phyloP scores from a whole-genome alignment of 2,113 vertebrate genomes.

The Seriola aureovittata region DNA sequence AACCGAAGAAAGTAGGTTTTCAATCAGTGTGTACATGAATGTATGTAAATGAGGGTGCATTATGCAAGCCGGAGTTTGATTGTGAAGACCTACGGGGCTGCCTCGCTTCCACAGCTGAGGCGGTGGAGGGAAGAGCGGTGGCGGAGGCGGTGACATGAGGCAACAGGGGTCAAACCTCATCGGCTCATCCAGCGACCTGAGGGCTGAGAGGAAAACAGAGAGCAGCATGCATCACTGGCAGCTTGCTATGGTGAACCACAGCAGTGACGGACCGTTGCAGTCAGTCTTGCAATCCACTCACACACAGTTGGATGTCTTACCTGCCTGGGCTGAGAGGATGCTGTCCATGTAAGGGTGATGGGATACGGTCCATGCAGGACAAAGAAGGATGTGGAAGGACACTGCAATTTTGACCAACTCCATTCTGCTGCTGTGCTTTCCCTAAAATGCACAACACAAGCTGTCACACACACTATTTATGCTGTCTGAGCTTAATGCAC shows the following conservation, averaged over 20 bases:
- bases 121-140: conserved; percentile 91
- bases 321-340: conserved; percentile 85
- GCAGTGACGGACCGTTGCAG: background rate
- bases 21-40: background rate
- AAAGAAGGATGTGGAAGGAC: conserved; percentile 87
- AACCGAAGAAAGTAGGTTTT: background rate
- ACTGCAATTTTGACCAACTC: conserved; percentile 79
- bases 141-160: conserved; percentile 88
- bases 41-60: background rate
- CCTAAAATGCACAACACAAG: conserved; percentile 29
- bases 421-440: conserved; percentile 82
- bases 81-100: conserved; percentile 83
- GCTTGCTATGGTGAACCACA: background rate
- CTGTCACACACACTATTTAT: conserved; percentile 38
- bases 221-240: background rate
- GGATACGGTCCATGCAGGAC: conserved; percentile 83
- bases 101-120: conserved; percentile 83
- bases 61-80: background rate
- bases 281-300: background rate
- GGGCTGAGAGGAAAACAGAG: conserved; percentile 74
- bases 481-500: conserved; percentile 43
- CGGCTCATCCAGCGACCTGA: conserved; percentile 86
- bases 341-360: conserved; percentile 81
- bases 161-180: conserved; percentile 85
- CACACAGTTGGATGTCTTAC: conserved; percentile 68